A percentile compares a stretch with the other conserved stretches of the same genome.
phyloP scores from a whole-genome alignment of 2,113 vertebrate genomes.

The Bambusicola thoracicus region DNA sequence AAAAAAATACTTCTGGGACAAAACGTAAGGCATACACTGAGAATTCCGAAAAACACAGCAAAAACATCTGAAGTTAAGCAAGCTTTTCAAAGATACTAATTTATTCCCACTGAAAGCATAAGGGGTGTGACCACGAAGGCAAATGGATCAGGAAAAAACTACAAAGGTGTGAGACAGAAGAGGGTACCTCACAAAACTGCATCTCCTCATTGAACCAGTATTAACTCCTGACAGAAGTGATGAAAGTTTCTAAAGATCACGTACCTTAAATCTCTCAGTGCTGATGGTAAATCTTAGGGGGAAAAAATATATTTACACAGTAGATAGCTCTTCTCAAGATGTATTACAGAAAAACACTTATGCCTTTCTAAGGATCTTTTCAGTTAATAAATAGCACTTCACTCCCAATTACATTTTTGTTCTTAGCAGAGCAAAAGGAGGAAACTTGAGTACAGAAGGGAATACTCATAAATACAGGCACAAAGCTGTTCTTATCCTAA shows the following conservation, averaged over 20 bases:
- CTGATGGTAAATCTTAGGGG: background rate
- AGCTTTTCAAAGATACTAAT: background rate
- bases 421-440: background rate
- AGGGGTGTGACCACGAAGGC: too few relatives aligned
- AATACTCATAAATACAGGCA: background rate
- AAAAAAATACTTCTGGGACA: background rate
- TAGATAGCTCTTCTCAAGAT: background rate
- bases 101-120: background rate
- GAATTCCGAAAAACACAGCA: background rate
- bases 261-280: background rate
- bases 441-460: fast-evolving
- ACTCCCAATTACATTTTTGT: background rate
- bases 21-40: background rate
- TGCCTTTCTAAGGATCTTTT: background rate
- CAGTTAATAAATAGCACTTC: background rate
- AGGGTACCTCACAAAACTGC: background rate
- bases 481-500: background rate
- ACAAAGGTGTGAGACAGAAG: background rate
- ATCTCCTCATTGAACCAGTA: background rate
- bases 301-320: background rate
- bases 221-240: background rate
- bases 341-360: background rate
- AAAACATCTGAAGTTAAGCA: background rate
- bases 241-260: background rate
- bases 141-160: background rate